Base-by-base conservation (phyloP, 2,797 vertebrate species). In the Pampus argenteus region DNA sequence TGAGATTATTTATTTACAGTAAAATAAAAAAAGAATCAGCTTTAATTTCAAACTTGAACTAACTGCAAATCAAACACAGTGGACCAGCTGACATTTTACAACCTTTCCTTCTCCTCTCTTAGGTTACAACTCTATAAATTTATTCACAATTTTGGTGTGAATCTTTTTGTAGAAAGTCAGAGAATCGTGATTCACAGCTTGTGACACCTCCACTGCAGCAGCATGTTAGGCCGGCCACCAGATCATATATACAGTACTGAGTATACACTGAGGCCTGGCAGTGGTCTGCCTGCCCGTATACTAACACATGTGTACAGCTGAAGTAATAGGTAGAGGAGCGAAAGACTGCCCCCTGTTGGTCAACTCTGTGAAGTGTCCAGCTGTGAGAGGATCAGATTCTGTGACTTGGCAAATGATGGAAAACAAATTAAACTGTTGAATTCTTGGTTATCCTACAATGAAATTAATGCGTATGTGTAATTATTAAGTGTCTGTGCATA, bases 331-430 rank as follows among this genome's bases (percentile, higher is more conserved):
- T 73, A 77, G 50, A 70, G 60, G 92, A 91, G 87, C 82, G 81
- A 73, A 81, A 92, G 76, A 79, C 88, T 91, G 93, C 92, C 94
- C 92, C 91, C 93, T 92, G 87, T 92, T 90, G 93, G 88, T 68
- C 22, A 7, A 58, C 45, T 34, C 15, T 26, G 45, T 22, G 56
- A 74, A 74, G 31, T 71, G 62, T 71, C 50, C 63, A 66, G 48
- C 63, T 79, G 75, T 58, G 20, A 22, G 6, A 71, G 47, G 55
- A 15, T 56, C 52, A 57, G 25, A 49, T 75, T 42, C 57, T 42
- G 67, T 69, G 65, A 72, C 64, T 54, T 57, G 45, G 62, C 51
- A 73, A 63, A 76, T 47, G n/a, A 63, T 52, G 65, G 49, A 66
- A 66, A 64, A 62, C 38, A n/a, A n/a, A 52, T 28, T n/a, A 67